phyloP scores from a whole-genome alignment of 1,140 invertebrate genomes.

The Atta cephalotes region DNA sequence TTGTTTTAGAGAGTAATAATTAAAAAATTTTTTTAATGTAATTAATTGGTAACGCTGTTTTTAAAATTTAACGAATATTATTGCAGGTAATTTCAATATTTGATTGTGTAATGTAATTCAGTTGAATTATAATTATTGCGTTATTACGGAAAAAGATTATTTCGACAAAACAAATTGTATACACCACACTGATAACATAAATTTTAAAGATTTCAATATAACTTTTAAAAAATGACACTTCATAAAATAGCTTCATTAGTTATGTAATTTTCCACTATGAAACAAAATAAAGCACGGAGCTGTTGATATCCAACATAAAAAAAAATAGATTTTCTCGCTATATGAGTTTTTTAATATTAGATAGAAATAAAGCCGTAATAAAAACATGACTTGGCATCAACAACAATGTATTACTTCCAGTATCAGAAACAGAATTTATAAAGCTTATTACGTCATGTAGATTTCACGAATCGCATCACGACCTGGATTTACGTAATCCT shows the following conservation, averaged over 20 bases:
- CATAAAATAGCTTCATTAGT: conserved; percentile 41
- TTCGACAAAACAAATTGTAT: background rate
- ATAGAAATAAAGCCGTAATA: background rate
- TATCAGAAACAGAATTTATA: conserved; percentile 35
- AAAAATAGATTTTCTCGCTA: conserved; percentile 11
- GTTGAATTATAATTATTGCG: background rate
- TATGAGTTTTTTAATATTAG: conserved; percentile 38
- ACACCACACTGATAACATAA: background rate
- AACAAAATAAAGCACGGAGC: conserved; percentile 13
- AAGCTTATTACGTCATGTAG: conserved; percentile 12
- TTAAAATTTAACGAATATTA: background rate
- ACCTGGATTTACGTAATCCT: conserved; percentile 3
- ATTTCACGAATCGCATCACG: conserved; percentile 4
- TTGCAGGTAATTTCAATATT: conserved; percentile 12
- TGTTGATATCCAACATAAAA: conserved; percentile 20
- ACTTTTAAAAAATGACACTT: background rate
- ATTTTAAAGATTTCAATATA: background rate
- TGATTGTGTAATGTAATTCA: background rate
- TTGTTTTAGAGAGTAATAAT: background rate
- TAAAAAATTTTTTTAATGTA: background rate
- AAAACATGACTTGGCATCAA: conserved; percentile 27
- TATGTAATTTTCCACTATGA: conserved; percentile 1
- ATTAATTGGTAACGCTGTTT: background rate
- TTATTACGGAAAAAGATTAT: conserved; percentile 4
- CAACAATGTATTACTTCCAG: conserved; percentile 24